A percentile compares a stretch with the other conserved stretches of the same genome.
phyloP scores from a whole-genome alignment of 2,888 invertebrate genomes.

The Aphrophora alni region DNA sequence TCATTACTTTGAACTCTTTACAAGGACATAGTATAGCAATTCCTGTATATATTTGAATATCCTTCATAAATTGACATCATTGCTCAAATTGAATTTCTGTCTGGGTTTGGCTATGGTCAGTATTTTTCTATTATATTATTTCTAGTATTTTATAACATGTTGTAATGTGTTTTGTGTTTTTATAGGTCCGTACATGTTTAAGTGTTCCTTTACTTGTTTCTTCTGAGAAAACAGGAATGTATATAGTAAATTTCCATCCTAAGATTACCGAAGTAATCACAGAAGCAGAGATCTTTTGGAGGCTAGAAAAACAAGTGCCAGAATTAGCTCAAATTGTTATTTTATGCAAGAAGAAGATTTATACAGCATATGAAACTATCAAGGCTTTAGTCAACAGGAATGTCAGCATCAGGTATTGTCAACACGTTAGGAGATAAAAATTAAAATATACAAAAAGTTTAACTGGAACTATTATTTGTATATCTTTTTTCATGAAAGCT shows the following conservation, averaged over 20 bases:
- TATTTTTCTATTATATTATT: too few species aligned
- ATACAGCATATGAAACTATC: conserved; percentile 66
- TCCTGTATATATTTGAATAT: too few species aligned
- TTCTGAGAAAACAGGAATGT: conserved; percentile 68
- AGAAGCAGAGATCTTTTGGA: conserved; percentile 83
- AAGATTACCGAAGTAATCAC: conserved; percentile 74
- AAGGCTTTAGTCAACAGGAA: conserved; percentile 68
- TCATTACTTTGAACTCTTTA: too few species aligned
- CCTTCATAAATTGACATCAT: too few species aligned
- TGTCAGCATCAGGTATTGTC: conserved; percentile 57
- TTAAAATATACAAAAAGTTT: too few species aligned
- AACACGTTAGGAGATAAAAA: too few species aligned
- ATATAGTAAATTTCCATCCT: conserved; percentile 75
- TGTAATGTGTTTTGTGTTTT: not conserved
- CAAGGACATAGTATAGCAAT: too few species aligned
- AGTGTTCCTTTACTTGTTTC: conserved; percentile 71
- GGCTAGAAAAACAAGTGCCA: conserved; percentile 76
- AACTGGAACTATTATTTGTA: too few species aligned
- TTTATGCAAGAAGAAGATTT: conserved; percentile 73
- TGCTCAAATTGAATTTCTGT: too few species aligned
- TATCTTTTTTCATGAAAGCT: too few species aligned
- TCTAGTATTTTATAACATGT: too few species aligned
- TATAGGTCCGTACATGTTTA: conserved; percentile 68
- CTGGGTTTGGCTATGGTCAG: too few species aligned
- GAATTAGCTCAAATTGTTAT: conserved; percentile 77